Evolutionary conservation across 2,797 vertebrate genomes (phyloP), one percentile per base, ranked within the genome.

Genomic region (Meda fulgida): DNA sequence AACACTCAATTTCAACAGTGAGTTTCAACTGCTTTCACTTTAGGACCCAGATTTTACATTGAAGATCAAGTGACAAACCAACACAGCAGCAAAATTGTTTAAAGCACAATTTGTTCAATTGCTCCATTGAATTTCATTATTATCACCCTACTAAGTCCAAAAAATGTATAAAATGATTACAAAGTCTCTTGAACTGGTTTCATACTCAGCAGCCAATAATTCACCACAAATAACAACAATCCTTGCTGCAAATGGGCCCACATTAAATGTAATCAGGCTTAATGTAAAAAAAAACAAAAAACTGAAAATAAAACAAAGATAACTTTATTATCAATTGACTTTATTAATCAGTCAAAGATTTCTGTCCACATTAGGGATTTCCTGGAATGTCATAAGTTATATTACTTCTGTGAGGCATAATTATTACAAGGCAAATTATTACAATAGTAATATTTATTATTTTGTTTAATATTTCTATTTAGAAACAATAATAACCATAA

Each of bases 1-100:
- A 21, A 72, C 7, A 16, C 16, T 31, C 1, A 19, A 13, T 79
- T 63, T 51, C 36, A 75, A 31, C 23, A 58, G 11, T 19, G 4
- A 55, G 14, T 78, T n/a, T 66, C 76, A 43, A 23, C 38, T 79
- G 58, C 58, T 46, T 78, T 78, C 55, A 46, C 77, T 63, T 65
- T n/a, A 43, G 16, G 23, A 40, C 16, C 14, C 4, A 6, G n/a
- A 63, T 29, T 38, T 38, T 5, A 38, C 29, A 75, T 7, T 16
- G 48, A 31, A 36, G 31, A 58, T 58, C 7, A 60, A 60, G n/a
- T 60, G 34, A n/a, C 21, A 75, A 60, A 63, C 14, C 36, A 78
- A 78, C 34, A 40, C 14, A 38, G 8, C 14, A 26, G 11, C 21
- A 77, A 77, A 58, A 55, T 1, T 0, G 8, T 53, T 75, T 75